Percentiles rank a stretch among this genome's conserved stretches.
phyloP scores from a whole-genome alignment of 2,888 invertebrate genomes.

The Eupithecia dodoneata region DNA sequence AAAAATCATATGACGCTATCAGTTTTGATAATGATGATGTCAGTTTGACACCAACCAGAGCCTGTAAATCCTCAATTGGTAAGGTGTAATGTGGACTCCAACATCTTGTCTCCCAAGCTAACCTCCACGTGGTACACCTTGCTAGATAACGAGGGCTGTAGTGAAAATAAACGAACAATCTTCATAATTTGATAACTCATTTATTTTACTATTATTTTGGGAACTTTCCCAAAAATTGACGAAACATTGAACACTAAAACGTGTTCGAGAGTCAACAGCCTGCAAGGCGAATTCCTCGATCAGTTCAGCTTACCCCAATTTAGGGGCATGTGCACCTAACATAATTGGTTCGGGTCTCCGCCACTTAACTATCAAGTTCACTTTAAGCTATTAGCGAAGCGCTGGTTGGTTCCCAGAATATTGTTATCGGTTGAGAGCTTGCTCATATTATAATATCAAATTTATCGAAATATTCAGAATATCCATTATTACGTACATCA shows the following conservation, averaged over 20 bases:
- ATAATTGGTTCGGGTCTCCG: conserved; percentile 1
- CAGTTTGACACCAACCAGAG: too few relatives aligned
- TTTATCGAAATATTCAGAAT: too few relatives aligned
- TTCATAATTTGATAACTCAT: too few relatives aligned
- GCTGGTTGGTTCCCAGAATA: not conserved
- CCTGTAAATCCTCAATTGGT: not conserved
- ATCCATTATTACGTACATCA: too few relatives aligned
- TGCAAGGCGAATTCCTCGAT: conserved; percentile 2
- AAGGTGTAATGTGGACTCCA: not conserved
- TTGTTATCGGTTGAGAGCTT: not conserved
- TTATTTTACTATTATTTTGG: too few relatives aligned
- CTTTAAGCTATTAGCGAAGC: not conserved
- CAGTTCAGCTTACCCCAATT: not conserved
- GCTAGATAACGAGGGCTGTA: too few relatives aligned
- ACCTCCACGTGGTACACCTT: too few relatives aligned
- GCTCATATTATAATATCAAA: not conserved
- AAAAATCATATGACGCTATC: not conserved
- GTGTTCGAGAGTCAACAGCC: not conserved
- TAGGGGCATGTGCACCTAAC: conserved; percentile 5
- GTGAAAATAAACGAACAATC: too few relatives aligned
- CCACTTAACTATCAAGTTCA: conserved; percentile 5
- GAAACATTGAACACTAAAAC: not conserved
- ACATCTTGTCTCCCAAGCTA: too few relatives aligned
- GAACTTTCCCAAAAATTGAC: not conserved
- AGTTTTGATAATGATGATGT: not conserved